phyloP scores from a whole-genome alignment of 2,797 vertebrate genomes.

The Microtus agrestis region DNA sequence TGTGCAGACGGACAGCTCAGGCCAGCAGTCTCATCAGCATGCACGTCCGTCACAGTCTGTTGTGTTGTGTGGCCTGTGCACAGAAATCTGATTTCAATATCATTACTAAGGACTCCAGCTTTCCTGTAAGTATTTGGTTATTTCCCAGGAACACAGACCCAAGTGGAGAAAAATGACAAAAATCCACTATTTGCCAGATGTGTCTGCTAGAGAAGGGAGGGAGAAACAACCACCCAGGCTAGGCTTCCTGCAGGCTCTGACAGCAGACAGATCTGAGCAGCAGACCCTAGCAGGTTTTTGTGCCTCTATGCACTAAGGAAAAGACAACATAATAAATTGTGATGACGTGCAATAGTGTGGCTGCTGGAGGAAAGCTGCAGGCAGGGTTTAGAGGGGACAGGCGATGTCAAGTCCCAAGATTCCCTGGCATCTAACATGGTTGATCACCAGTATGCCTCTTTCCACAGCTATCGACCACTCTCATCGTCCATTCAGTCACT shows the following conservation, averaged over 20 bases:
- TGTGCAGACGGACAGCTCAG: too few relatives aligned
- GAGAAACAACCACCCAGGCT: not conserved
- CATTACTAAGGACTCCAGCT: not conserved
- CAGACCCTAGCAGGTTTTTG: rapidly evolving
- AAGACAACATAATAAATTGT: not conserved
- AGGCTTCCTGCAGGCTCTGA: not conserved
- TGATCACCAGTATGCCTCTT: too few relatives aligned
- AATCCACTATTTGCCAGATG: not conserved
- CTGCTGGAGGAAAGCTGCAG: not conserved
- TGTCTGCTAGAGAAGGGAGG: not conserved
- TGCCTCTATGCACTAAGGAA: not conserved
- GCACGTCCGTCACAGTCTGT: not conserved
- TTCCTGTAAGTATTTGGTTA: not conserved
- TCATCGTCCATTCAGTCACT: not conserved
- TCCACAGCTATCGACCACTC: not conserved
- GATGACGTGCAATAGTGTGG: not conserved
- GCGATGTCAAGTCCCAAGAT: not conserved
- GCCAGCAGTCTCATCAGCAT: not conserved
- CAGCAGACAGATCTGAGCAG: not conserved
- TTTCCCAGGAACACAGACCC: not conserved
- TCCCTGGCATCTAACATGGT: too few relatives aligned
- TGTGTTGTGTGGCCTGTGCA: not conserved
- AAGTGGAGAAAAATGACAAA: conserved; percentile 11
- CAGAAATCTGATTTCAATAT: not conserved
- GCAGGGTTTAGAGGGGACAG: not conserved